Evolutionary conservation across 2,113 vertebrate genomes (phyloP).

Genomic region (Trochalopteron elliotii): DNA sequence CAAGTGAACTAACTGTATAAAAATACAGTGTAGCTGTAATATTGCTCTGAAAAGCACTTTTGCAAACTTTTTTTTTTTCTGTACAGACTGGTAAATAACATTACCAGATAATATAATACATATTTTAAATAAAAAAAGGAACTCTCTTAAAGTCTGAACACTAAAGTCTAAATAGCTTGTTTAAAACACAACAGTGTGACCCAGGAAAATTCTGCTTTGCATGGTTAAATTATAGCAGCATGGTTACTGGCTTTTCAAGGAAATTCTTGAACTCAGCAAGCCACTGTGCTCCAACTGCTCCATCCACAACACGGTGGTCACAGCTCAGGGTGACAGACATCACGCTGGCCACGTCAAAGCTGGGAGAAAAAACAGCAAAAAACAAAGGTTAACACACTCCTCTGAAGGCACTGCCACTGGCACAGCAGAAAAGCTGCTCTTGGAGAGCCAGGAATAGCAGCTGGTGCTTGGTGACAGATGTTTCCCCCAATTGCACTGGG

Average conservation of each 20-base stretch:
- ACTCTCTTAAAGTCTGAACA: constrained; percentile 66
- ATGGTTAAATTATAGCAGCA: constrained; percentile 84
- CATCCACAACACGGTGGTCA: constrained; percentile 93
- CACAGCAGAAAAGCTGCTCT: neutral
- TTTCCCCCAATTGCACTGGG: neutral
- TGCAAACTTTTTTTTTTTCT: constrained; percentile 68
- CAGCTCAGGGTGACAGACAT: constrained; percentile 98
- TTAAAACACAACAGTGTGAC: constrained; percentile 68
- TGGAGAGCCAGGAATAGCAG: neutral
- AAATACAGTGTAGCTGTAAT: constrained; percentile 53
- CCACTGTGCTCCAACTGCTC: constrained; percentile 94
- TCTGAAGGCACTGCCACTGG: neutral
- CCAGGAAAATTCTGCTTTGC: constrained; percentile 38
- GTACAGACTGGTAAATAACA: constrained; percentile 71
- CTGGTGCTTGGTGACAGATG: neutral
- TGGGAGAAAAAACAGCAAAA: constrained; percentile 37
- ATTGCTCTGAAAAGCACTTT: constrained; percentile 64
- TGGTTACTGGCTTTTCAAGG: constrained; percentile 90
- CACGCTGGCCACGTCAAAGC: constrained; percentile 90
- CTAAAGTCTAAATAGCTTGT: constrained; percentile 73
- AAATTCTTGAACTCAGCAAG: constrained; percentile 92
- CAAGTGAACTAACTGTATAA: constrained; percentile 55
- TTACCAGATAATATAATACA: constrained; percentile 71
- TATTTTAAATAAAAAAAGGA: constrained; percentile 72
- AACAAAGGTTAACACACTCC: neutral